Base-by-base conservation (phyloP, 64 coral and sea anemone genomes). In the Montipora sp. region DNA sequence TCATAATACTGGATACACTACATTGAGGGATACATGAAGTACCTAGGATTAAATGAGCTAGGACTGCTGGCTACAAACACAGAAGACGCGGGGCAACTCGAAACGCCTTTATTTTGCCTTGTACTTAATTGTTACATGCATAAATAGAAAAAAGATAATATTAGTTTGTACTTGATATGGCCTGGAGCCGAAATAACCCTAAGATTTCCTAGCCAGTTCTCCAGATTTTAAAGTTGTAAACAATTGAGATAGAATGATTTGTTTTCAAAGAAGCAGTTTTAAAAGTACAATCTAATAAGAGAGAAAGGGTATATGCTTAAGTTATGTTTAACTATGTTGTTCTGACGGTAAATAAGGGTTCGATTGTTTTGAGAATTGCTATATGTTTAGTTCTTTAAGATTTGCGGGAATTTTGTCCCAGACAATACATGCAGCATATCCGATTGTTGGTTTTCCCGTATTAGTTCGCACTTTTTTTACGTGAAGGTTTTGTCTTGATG, bases 141-240 rank as follows among this genome's bases (percentile, higher is more conserved):
- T 55, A 55, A 55, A 0, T 55, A 55, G 51, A 55, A 10, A 55
- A 55, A 55, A 55, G 51, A 55, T 55, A 55, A 55, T 55, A 55
- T 55, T 55, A 36, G 0, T 55, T 3, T 55, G 51, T 55, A 55
- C 51, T 55, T 55, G 10, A 55, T 55, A 55, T 7, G 0, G 51
- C 0, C 3, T 55, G 51, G 51, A 55, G 51, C 51, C 0, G 51
- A 82, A 82, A 59, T 82, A 82, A 82, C 55, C 79, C 79, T 50
- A 58, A 59, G 44, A 82, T 11, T 82, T 82, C 57, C 79, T 82
- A 82, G 79, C 44, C 79, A 81, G 51, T 82, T 82, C 79, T 82
- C 79, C 48, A 82, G 79, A 82, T 82, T 82, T 82, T 82, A 82
- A 82, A 82, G 79, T 82, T 59, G 51, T 82, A 47, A 82, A 57